Evolutionary conservation across 1,140 invertebrate species (phyloP), one percentile per base, ranked within the genome.

Genomic region (Anoplophora glabripennis): DNA sequence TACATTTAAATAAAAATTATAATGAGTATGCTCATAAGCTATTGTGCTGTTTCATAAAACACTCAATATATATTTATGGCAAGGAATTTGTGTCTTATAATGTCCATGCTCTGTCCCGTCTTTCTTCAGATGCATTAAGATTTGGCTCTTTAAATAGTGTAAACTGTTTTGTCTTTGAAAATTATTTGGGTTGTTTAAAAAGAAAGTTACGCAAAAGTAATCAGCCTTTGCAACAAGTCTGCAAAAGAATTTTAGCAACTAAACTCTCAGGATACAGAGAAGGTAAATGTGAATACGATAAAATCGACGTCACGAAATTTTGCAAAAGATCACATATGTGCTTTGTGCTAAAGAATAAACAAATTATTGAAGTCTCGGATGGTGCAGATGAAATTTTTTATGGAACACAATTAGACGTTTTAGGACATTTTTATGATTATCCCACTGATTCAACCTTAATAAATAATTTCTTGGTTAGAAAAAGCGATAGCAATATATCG

Each of bases 101-200:
- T 55, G 36, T 59, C 14, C 56, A 63, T 53, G 18, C 11, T 15
- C 33, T 59, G 12, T 38, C 42, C 36, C 52, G 55, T 54, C 8
- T 63, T 38, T 14, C 18, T 10, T 40, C 34, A 7, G 57, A 63
- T 34, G 46, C 21, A 38, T 18, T 55, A 44, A 28, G 14, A 15
- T 54, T 59, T 54, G 49, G 51, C 12, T 12, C 51, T 10, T 40
- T 63, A 40, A 51, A 63, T 54, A 12, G 36, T 4, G 40, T 53
- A 48, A 47, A 28, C 7, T 37, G 35, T 14, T 63, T 58, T 36
- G 15, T 33, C 18, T 63, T 59, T 49, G 61, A 63, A 55, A 54
- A 59, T 46, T 59, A 45, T 49, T 34, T 63, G 48, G 11, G 7
- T 33, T 11, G n/a, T 36, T 12, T 63, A 2, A 59, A 53, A 48